phyloP scores from a whole-genome alignment of 2,797 vertebrate genomes.

The Peromyscus attwateri region DNA sequence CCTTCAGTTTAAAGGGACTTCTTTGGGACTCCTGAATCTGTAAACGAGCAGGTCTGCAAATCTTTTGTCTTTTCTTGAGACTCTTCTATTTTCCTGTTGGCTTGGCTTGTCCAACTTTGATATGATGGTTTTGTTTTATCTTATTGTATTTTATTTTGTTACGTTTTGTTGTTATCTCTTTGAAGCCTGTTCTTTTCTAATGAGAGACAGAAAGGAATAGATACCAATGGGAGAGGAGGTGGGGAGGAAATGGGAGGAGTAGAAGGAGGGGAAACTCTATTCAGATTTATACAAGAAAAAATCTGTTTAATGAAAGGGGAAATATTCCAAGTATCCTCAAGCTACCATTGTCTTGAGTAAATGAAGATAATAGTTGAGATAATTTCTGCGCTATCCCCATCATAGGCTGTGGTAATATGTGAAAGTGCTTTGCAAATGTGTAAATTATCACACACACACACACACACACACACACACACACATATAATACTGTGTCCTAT shows the following conservation, averaged over 20 bases:
- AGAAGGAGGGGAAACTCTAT: neutral
- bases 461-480: too few species aligned
- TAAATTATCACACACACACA: neutral
- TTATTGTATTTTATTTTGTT: neutral
- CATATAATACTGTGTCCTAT: neutral
- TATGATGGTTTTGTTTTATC: neutral
- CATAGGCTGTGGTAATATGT: constrained; percentile 42
- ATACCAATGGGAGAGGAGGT: too few species aligned
- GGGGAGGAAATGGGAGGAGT: too few species aligned
- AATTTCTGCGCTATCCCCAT: neutral
- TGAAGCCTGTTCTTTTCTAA: neutral
- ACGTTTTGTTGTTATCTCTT: neutral
- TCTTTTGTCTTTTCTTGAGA: neutral
- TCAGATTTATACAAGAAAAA: neutral
- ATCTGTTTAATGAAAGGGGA: neutral
- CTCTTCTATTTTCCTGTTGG: neutral
- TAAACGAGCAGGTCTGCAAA: neutral
- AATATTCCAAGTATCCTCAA: constrained; percentile 33
- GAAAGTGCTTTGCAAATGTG: constrained; percentile 51
- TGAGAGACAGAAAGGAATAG: neutral
- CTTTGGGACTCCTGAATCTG: neutral
- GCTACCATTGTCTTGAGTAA: neutral
- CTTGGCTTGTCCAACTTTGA: neutral
- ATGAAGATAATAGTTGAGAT: constrained; percentile 56
- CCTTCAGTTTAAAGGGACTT: neutral